A percentile compares a stretch with the other conserved stretches of the same genome.
Evolutionary conservation across 1,140 invertebrate species (phyloP).

Genomic region (Episyrphus balteatus): DNA sequence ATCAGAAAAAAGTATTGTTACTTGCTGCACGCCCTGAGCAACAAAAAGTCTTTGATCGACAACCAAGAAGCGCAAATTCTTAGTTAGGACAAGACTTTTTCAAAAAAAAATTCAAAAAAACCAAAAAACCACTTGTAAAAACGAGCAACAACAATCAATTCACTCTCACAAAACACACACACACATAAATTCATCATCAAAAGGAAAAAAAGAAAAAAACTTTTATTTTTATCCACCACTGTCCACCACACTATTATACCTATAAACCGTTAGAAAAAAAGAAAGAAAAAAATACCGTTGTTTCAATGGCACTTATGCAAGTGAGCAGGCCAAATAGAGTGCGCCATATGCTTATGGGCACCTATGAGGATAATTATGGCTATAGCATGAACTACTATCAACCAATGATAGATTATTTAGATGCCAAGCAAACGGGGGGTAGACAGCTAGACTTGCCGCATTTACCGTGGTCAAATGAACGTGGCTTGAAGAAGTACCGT

Average conservation of each 20-base stretch:
- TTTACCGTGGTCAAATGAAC: conserved; percentile 62
- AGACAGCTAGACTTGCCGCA: conserved; percentile 43
- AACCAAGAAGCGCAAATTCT: background rate
- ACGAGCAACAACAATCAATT: background rate
- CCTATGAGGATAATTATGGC: conserved; percentile 69
- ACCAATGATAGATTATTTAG: conserved; percentile 72
- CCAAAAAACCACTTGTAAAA: too few relatives aligned
- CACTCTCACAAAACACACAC: conserved; percentile 1
- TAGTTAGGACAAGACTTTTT: background rate
- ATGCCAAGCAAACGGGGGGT: conserved; percentile 43
- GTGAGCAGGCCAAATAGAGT: conserved; percentile 29
- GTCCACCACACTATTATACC: background rate
- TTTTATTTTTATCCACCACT: background rate
- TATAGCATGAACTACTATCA: conserved; percentile 71
- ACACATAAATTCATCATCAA: background rate
- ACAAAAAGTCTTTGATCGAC: background rate
- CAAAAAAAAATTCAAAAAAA: background rate
- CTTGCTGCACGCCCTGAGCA: background rate
- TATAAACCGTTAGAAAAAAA: background rate
- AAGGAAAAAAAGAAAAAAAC: background rate
- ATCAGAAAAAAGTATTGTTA: background rate
- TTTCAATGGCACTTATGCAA: conserved; percentile 22
- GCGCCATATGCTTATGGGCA: conserved; percentile 28
- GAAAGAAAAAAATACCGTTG: background rate
- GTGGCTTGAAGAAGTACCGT: conserved; percentile 47